phyloP scores from a whole-genome alignment of 1,140 invertebrate species.

The Drosophila tani region DNA sequence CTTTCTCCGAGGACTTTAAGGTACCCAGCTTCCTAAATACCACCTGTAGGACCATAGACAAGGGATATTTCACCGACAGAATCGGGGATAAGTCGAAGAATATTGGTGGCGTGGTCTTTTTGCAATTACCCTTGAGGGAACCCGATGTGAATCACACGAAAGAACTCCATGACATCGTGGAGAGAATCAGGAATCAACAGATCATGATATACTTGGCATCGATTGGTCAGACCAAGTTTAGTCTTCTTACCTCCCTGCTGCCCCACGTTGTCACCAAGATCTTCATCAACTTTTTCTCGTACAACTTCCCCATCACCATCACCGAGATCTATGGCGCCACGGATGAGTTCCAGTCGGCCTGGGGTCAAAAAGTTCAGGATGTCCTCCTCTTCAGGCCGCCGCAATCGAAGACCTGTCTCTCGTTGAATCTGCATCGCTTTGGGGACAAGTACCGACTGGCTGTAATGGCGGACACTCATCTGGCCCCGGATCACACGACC shows the following conservation, averaged over 20 bases:
- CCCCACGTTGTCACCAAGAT: conserved; percentile 89
- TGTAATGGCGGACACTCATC: conserved; percentile 91
- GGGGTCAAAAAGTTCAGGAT: conserved; percentile 89
- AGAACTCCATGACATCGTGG: conserved; percentile 87
- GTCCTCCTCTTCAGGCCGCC: conserved; percentile 92
- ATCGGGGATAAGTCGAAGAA: conserved; percentile 65
- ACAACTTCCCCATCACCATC: conserved; percentile 90
- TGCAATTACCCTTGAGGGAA: conserved; percentile 84
- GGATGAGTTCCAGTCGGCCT: conserved; percentile 85
- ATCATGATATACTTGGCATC: conserved; percentile 89
- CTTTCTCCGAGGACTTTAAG: conserved; percentile 22
- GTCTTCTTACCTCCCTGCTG: conserved; percentile 88
- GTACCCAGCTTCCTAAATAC: conserved; percentile 84
- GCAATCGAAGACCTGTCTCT: conserved; percentile 92
- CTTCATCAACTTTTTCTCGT: conserved; percentile 89
- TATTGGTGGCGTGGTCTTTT: conserved; percentile 85
- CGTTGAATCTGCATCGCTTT: conserved; percentile 91
- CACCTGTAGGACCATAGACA: conserved; percentile 85
- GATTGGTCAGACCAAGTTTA: conserved; percentile 88
- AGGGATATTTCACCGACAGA: conserved; percentile 77
- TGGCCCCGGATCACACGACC: conserved; percentile 87
- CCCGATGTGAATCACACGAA: conserved; percentile 76
- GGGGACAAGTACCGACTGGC: conserved; percentile 88
- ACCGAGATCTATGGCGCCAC: conserved; percentile 88
- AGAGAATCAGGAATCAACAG: conserved; percentile 87